Evolutionary conservation across 2,888 invertebrate genomes (phyloP).

Genomic region (Aromia moschata): DNA sequence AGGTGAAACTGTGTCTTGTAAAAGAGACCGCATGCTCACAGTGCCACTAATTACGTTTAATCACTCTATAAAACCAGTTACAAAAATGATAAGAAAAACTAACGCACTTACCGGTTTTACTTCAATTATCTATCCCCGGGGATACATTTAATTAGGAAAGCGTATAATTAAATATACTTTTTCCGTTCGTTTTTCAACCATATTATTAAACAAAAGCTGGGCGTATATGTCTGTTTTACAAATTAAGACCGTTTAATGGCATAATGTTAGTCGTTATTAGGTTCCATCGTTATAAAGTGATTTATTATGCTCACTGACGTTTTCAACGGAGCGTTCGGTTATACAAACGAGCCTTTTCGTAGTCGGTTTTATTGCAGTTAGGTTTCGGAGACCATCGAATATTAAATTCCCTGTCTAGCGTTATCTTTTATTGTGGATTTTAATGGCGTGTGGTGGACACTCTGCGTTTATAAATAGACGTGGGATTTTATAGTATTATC

Average conservation of each 20-base stretch:
- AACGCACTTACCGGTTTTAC: no score
- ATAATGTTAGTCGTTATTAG: conserved; percentile 10
- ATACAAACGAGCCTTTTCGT: not conserved
- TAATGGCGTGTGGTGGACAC: no score
- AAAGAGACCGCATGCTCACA: no score
- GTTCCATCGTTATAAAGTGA: conserved; percentile 12
- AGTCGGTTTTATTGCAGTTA: not conserved
- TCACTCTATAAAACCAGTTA: no score
- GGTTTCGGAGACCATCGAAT: not conserved
- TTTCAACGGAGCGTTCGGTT: not conserved
- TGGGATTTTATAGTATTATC: no score
- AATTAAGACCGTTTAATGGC: conserved; percentile 1
- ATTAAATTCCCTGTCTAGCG: not conserved
- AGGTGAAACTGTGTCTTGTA: no score
- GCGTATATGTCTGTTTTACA: conserved; percentile 6
- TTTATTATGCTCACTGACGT: conserved; percentile 14
- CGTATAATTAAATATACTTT: not conserved
- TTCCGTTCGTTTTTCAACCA: not conserved
- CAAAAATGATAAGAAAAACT: no score
- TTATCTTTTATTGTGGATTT: no score
- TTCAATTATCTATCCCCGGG: not conserved
- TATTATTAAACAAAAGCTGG: not conserved
- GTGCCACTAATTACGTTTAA: no score
- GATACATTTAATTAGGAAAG: not conserved
- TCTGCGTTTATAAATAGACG: no score